Evolutionary conservation across 2,888 invertebrate genomes (phyloP).

Genomic region (Leptopilina drosophilae): DNA sequence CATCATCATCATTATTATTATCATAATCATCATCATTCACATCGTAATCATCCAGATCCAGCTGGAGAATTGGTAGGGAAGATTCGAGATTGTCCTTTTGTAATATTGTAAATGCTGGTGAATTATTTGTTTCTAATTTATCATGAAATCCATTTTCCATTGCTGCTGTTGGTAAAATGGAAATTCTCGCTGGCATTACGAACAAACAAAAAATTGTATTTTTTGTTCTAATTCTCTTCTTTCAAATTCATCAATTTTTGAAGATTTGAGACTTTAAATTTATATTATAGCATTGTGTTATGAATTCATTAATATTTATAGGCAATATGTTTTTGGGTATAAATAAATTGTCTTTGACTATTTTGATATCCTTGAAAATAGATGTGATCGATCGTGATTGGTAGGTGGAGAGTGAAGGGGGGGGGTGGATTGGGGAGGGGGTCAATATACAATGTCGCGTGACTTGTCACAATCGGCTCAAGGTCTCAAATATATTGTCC

Average conservation of each 20-base stretch:
- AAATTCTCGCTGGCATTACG: conserved; percentile 71
- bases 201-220: too few relatives aligned
- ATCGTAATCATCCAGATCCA: conserved; percentile 58
- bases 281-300: too few relatives aligned
- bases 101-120: conserved; percentile 70
- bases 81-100: conserved; percentile 68
- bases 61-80: conserved; percentile 68
- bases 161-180: conserved; percentile 66
- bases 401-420: conserved; percentile 27
- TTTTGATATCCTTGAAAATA: conserved; percentile 50
- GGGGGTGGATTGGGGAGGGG: too few relatives aligned
- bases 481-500: conserved; percentile 8
- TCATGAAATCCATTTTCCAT: conserved; percentile 58
- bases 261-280: too few relatives aligned
- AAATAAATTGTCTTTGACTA: background rate
- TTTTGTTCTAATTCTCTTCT: too few relatives aligned
- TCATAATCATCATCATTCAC: too few relatives aligned
- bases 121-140: conserved; percentile 57
- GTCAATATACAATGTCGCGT: conserved; percentile 53
- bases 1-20: too few relatives aligned
- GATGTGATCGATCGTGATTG: conserved; percentile 40
- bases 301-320: too few relatives aligned
- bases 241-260: background rate
- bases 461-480: conserved; percentile 43
- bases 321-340: too few relatives aligned